Evolutionary conservation across 2,797 vertebrate species (phyloP).

Genomic region (Melanotaenia maccullochi): DNA sequence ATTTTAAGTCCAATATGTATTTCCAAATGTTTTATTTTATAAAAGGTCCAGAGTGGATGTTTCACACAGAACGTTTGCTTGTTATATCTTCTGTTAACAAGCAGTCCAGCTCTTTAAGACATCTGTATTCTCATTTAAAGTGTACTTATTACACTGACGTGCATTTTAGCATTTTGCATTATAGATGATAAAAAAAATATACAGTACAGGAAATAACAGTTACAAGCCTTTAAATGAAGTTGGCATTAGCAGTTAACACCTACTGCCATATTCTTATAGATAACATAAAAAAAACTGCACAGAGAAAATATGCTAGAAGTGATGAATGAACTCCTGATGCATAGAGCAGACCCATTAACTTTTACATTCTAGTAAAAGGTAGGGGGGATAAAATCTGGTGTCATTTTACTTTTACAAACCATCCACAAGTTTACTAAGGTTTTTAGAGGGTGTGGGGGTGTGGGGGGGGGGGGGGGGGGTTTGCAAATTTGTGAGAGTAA

Average conservation of each 20-base stretch:
- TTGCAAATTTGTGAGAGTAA: neutral
- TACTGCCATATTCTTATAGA: conserved; percentile 3
- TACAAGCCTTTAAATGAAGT: conserved; percentile 8
- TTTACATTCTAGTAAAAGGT: neutral
- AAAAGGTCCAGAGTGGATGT: neutral
- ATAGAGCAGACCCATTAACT: neutral
- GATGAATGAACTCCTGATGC: neutral
- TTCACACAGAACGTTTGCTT: conserved; percentile 29
- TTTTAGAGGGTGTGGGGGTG: neutral
- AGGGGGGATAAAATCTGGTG: neutral
- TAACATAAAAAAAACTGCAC: conserved; percentile 9
- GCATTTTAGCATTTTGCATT: conserved; percentile 2
- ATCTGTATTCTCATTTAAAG: conserved; percentile 2
- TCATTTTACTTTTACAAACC: neutral
- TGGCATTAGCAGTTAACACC: neutral
- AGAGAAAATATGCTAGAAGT: neutral
- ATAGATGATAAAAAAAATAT: neutral
- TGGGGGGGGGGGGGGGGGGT: no score
- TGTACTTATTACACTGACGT: conserved; percentile 9
- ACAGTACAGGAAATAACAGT: conserved; percentile 17
- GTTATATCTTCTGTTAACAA: conserved; percentile 7
- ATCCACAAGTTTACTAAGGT: neutral
- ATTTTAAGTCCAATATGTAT: neutral
- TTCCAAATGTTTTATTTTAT: neutral
- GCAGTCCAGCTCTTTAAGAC: neutral